Evolutionary conservation across 2,888 invertebrate genomes (phyloP), one percentile per base, ranked within the genome.

Genomic region (Melolontha melolontha): DNA sequence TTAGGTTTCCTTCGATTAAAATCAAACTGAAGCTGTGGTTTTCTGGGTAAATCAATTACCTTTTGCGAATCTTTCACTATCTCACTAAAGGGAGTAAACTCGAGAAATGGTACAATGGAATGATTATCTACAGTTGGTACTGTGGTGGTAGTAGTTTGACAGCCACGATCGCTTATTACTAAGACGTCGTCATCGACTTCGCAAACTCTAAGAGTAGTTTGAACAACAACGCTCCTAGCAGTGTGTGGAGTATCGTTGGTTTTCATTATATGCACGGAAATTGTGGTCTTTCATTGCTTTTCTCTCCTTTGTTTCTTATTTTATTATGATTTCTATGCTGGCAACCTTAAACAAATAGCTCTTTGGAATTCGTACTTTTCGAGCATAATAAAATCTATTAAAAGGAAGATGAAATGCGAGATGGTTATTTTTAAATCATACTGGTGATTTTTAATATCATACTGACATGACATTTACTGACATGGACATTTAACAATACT

Each of bases 61-160:
- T 49, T 63, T 10, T 72, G 17, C n/a, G 70, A 73, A 47, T 72
- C 66, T 64, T 66, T 66, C 10, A 42, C 62, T n/a, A 76, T 74
- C 39, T 70, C 69, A 22, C 66, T 66, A 29, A 68, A 72, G 1
- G 75, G 73, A 12, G 62, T 70, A 42, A 67, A 74, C 63, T 69
- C 69, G 51, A 76, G 57, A 12, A 70, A 39, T 10, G 68, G 59
- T 14, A 72, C 69, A 11, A 75, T 22, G 10, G 64, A 49, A 1
- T 50, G 39, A 40, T 71, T 59, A 5, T 54, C 50, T 5, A 29
- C 52, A 5, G 50, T 29, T 11, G 74, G 71, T 40, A 55, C 22
- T 7, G 70, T 50, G 2, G 72, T 50, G 14, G 70, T 68, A 12
- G 68, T 64, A 7, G 76, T 76, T 69, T 76, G 76, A 17, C 59